Evolutionary conservation across 2,888 invertebrate genomes (phyloP), one percentile per base, ranked within the genome.

Genomic region (Drosophila rubida): DNA sequence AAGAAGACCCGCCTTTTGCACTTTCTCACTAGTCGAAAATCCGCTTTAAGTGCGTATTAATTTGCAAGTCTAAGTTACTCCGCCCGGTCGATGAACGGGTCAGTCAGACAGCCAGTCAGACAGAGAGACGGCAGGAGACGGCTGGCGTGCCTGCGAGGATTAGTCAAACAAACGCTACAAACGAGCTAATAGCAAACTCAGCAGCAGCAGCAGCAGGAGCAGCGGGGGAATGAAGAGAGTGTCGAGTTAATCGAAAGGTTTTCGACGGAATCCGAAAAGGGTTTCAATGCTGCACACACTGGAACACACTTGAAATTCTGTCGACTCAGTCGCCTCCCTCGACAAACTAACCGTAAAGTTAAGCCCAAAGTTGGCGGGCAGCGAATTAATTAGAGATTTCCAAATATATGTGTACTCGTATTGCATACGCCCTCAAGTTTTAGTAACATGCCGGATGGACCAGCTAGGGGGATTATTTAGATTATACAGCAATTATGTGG

Each of bases 41-140:
- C 88, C 76, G 60, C 70, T 63, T 68, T 75, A 86, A 87, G 88
- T 88, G 88, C 73, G 88, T 76, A 82, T 82, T 82, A 82, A 82
- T 82, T 82, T 82, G 88, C 86, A 82, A 82, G 88, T 82, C 82
- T 75, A 85, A 85, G 82, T 81, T 67, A 30, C 55, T 55, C 45
- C 48, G 11, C 4, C 19, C 48, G 23, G 25, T n/a, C 35, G 14
- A 32, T 37, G 44, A 48, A 27, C 9, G 55, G 69, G 62, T 55
- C 51, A 59, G 14, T 22, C 22, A 50, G 46, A 14, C 13, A 37
- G 13, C 2, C 13, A 13, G 35, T 2, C 35, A 32, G 5, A 11
- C 32, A 32, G 5, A 11, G n/a, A 32, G n/a, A 11, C 13, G 11
- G 5, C 32, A 35, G 13, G 2, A 7, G 35, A 35, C 0, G 7